phyloP scores from a whole-genome alignment of 2,888 invertebrate genomes.

The Syrista parreyssii region DNA sequence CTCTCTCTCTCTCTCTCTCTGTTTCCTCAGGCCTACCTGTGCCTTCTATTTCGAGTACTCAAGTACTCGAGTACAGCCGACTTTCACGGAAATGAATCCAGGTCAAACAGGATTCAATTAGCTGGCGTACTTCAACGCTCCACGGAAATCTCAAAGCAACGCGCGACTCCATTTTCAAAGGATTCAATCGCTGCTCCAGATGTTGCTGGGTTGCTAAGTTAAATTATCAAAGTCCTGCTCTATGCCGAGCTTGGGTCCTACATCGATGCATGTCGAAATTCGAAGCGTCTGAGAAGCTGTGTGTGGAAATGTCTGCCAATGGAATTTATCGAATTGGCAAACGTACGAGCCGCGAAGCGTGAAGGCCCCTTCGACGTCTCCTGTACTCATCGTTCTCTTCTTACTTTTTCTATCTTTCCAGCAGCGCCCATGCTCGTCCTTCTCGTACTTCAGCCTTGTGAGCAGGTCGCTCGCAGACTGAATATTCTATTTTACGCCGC shows the following conservation, averaged over 20 bases:
- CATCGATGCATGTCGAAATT: not conserved
- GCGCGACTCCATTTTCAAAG: not conserved
- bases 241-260: not conserved
- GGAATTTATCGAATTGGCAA: not conserved
- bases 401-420: no score
- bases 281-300: not conserved
- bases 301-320: not conserved
- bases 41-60: not conserved
- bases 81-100: not conserved
- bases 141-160: not conserved
- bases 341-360: not conserved
- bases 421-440: not conserved
- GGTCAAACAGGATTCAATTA: slow-evolving; percentile 6
- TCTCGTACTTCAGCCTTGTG: not conserved
- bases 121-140: not conserved
- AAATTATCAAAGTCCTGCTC: not conserved
- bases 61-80: not conserved
- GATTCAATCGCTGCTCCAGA: not conserved
- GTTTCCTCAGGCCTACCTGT: not conserved
- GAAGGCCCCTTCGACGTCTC: not conserved
- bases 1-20: not conserved
- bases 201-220: not conserved
- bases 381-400: not conserved
- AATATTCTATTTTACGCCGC: no score
- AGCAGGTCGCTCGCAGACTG: no score